A percentile compares a stretch with the other conserved stretches of the same genome.
Conservation (phyloP, 2,113 vertebrate genomes). For the Hemibagrus wyckioides region DNA sequence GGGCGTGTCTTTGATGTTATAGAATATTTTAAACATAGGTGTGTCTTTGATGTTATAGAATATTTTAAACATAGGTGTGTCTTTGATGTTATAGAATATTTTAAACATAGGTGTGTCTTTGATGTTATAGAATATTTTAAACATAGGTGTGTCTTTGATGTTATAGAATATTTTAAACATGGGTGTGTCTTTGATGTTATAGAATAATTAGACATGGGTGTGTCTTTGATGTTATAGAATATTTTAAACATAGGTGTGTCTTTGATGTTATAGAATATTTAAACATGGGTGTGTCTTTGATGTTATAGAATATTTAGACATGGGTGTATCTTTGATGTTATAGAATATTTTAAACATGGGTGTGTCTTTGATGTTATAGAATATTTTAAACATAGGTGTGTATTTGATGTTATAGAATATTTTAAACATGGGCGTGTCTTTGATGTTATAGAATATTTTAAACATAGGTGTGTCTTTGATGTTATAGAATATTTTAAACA, state of each 20-base stretch:
- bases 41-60: not conserved
- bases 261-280: not conserved
- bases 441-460: not conserved
- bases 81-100: not conserved
- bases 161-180: not conserved
- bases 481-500: not conserved
- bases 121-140: not conserved
- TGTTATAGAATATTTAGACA: too few species aligned
- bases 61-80: not conserved
- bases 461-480: not conserved
- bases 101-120: not conserved
- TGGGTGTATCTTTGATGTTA: not conserved
- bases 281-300: too few species aligned
- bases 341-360: not conserved
- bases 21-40: not conserved
- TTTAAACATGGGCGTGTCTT: not conserved
- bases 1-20: not conserved
- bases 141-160: not conserved
- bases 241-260: not conserved
- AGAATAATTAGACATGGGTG: not conserved
- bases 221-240: not conserved
- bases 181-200: not conserved
- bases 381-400: not conserved
- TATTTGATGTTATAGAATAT: too few species aligned
- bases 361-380: not conserved